Evolutionary conservation across 1,140 invertebrate genomes (phyloP).

Genomic region (Aphelenchoides besseyi): DNA sequence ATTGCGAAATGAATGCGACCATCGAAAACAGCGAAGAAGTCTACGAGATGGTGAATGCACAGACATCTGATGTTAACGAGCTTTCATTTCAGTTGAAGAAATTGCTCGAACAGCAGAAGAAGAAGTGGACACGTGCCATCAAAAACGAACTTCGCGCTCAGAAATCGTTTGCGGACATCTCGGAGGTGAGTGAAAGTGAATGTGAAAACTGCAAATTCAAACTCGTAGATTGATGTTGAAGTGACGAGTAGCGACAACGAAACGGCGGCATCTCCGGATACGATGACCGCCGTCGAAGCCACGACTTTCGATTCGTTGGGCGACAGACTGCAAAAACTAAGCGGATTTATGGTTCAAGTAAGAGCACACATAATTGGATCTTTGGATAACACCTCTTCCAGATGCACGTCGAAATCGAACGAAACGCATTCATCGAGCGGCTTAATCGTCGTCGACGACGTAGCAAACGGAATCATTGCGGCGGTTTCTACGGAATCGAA

Average conservation of each 20-base stretch:
- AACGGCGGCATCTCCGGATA: too few species aligned
- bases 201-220: too few species aligned
- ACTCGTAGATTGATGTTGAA: background rate
- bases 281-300: background rate
- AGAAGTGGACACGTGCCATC: conserved; percentile 1
- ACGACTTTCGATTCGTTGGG: background rate
- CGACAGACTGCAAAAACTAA: too few species aligned
- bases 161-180: background rate
- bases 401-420: too few species aligned
- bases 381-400: too few species aligned
- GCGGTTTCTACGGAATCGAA: background rate
- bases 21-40: background rate
- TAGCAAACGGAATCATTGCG: background rate
- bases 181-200: background rate
- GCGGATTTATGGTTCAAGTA: too few species aligned
- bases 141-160: background rate
- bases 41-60: background rate
- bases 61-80: background rate
- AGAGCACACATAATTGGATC: too few species aligned
- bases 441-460: background rate
- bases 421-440: background rate
- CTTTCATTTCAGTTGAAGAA: background rate
- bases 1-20: background rate
- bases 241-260: conserved; percentile 1
- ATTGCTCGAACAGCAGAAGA: background rate